A percentile compares a stretch with the other conserved stretches of the same genome.
Conservation (phyloP, 2,797 vertebrate species). For the Hydrocynus forskahlii region DNA sequence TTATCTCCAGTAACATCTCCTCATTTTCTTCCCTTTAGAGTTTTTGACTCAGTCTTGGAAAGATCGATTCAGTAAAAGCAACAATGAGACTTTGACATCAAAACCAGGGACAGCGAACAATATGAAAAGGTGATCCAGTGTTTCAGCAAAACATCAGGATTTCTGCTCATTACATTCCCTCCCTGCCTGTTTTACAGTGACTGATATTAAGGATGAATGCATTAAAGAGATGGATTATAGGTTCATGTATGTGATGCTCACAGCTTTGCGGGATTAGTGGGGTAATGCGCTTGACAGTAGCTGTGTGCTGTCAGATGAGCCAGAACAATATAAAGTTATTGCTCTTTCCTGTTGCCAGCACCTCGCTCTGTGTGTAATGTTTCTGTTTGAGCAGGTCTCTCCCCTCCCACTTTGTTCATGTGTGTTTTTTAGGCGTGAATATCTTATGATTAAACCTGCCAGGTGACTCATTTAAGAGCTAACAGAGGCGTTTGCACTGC, state of each 20-base stretch:
- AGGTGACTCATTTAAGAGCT: slow-evolving; percentile 74
- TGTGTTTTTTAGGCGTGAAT: slow-evolving; percentile 60
- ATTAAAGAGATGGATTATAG: slow-evolving; percentile 17
- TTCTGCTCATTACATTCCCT: background rate
- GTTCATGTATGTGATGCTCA: slow-evolving; percentile 1
- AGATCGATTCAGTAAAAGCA: slow-evolving; percentile 35
- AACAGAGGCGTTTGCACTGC: slow-evolving; percentile 72
- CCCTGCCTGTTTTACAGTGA: background rate
- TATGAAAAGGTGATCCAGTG: slow-evolving; percentile 47
- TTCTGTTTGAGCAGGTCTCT: slow-evolving; percentile 28
- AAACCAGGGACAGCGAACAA: slow-evolving; percentile 35
- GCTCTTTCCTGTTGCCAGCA: slow-evolving; percentile 9
- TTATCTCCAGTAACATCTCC: slow-evolving; percentile 8
- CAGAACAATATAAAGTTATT: slow-evolving; percentile 18
- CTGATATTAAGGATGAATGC: background rate
- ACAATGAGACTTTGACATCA: slow-evolving; percentile 29
- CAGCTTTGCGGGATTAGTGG: slow-evolving; percentile 14
- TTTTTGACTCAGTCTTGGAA: slow-evolving; percentile 53
- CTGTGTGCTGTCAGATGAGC: slow-evolving; percentile 23
- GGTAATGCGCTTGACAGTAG: slow-evolving; percentile 14
- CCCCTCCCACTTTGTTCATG: slow-evolving; percentile 35
- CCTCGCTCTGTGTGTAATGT: background rate
- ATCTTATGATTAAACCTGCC: slow-evolving; percentile 54
- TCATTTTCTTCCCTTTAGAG: slow-evolving; percentile 36
- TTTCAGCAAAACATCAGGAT: background rate